Conservation (phyloP, 1,140 invertebrate species). For the Scaptodrosophila lebanonensis region DNA sequence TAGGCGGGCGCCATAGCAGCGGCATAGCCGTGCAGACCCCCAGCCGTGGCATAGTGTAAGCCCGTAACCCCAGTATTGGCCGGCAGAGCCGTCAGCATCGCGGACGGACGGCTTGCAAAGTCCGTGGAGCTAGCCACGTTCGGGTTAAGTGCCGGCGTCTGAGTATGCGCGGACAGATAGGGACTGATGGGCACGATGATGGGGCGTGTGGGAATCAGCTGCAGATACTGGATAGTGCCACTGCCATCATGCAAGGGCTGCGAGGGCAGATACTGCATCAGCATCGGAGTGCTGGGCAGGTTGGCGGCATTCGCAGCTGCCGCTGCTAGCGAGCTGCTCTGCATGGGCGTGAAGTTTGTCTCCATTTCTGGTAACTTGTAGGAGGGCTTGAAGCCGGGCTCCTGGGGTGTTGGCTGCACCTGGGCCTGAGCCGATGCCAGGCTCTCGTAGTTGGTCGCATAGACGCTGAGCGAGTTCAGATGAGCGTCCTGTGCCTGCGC, state of each 20-base stretch:
- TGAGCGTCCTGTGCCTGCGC: constrained; percentile 42
- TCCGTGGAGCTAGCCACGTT: constrained; percentile 22
- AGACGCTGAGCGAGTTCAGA: constrained; percentile 63
- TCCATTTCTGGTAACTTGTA: constrained; percentile 73
- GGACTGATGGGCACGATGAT: constrained; percentile 74
- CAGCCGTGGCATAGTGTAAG: constrained; percentile 31
- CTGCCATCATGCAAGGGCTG: constrained; percentile 54
- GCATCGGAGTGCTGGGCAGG: constrained; percentile 78
- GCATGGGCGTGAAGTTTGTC: constrained; percentile 70
- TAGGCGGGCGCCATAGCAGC: constrained; percentile 30
- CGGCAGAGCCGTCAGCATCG: constrained; percentile 35
- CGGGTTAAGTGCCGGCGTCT: background rate
- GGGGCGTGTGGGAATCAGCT: constrained; percentile 70
- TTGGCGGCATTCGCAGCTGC: constrained; percentile 10
- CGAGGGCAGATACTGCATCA: constrained; percentile 79
- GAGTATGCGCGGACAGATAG: constrained; percentile 28
- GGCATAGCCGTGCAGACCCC: constrained; percentile 39
- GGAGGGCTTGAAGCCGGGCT: constrained; percentile 58
- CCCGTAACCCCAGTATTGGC: constrained; percentile 36
- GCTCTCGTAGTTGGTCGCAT: constrained; percentile 58
- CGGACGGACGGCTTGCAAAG: constrained; percentile 27
- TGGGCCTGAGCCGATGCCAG: constrained; percentile 20
- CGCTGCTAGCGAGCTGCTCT: constrained; percentile 11
- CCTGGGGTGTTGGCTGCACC: constrained; percentile 19
- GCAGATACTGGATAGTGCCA: constrained; percentile 64